A percentile compares a stretch with the other conserved stretches of the same genome.
Conservation (phyloP, 2,888 invertebrate species). For the Anarsia innoxiella region DNA sequence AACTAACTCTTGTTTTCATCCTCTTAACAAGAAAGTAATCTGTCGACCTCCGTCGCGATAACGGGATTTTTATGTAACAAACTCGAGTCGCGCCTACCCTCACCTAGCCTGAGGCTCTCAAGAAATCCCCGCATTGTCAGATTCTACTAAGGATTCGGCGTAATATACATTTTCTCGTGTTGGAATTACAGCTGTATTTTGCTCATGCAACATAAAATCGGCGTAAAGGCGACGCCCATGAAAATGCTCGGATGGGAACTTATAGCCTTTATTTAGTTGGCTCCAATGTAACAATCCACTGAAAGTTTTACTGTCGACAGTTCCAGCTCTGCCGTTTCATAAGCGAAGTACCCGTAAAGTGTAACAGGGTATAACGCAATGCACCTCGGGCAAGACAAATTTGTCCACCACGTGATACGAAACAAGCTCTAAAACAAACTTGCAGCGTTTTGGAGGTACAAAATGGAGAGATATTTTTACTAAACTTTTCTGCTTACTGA, state of each 20-base stretch:
- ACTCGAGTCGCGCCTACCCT: constrained; percentile 70
- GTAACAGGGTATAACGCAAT: constrained; percentile 36
- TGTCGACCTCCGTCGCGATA: constrained; percentile 70
- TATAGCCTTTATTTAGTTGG: constrained; percentile 63
- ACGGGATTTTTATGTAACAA: constrained; percentile 74
- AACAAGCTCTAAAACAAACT: constrained; percentile 28
- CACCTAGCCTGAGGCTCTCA: constrained; percentile 66
- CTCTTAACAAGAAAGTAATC: constrained; percentile 74
- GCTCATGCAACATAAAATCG: constrained; percentile 68
- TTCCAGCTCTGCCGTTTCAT: constrained; percentile 46
- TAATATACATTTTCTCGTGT: constrained; percentile 70
- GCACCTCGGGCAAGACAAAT: constrained; percentile 43
- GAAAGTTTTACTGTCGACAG: constrained; percentile 62
- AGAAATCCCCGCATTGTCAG: constrained; percentile 67
- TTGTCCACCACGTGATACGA: constrained; percentile 30
- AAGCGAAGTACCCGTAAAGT: constrained; percentile 45
- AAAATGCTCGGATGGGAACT: constrained; percentile 50
- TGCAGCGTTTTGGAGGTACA: constrained; percentile 23
- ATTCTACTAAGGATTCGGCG: constrained; percentile 63
- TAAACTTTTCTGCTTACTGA: constrained; percentile 4
- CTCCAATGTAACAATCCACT: constrained; percentile 60
- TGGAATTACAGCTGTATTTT: constrained; percentile 68
- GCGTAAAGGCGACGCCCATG: constrained; percentile 61
- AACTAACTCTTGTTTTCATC: constrained; percentile 70
- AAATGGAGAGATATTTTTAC: constrained; percentile 13